Evolutionary conservation across 2,797 vertebrate species (phyloP).

Genomic region (Ataeniobius toweri): DNA sequence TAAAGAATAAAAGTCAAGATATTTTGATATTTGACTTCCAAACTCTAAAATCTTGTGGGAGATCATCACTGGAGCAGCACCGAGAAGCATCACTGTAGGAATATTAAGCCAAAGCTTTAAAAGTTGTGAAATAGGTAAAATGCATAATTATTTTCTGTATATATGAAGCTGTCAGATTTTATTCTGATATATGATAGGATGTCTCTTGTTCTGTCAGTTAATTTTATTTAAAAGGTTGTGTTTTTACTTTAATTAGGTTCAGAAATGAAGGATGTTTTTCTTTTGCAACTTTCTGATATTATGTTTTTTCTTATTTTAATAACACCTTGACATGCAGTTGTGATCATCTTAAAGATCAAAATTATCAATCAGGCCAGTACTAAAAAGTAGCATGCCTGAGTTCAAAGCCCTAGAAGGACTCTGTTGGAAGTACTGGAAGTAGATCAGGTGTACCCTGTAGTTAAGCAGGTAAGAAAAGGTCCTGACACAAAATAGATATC

Average conservation of each 20-base stretch:
- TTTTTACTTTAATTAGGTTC: not conserved
- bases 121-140: not conserved
- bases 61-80: not conserved
- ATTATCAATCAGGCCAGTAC: not conserved
- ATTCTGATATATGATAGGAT: not conserved
- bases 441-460: not conserved
- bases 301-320: not conserved
- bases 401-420: not conserved
- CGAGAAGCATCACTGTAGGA: not conserved
- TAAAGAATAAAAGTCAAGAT: conserved; percentile 14
- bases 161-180: not conserved
- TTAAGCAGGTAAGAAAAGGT: not conserved
- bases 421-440: not conserved
- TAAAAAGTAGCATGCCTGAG: not conserved
- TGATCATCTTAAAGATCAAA: not conserved
- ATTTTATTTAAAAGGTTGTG: not conserved
- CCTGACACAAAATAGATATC: no score
- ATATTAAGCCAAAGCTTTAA: not conserved
- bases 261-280: not conserved
- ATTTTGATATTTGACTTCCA: conserved; percentile 13
- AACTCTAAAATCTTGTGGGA: not conserved
- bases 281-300: not conserved
- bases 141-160: not conserved
- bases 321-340: not conserved
- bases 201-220: not conserved